Conservation (phyloP, 2,113 vertebrate genomes). For the Poeciliopsis turrubarensis region DNA sequence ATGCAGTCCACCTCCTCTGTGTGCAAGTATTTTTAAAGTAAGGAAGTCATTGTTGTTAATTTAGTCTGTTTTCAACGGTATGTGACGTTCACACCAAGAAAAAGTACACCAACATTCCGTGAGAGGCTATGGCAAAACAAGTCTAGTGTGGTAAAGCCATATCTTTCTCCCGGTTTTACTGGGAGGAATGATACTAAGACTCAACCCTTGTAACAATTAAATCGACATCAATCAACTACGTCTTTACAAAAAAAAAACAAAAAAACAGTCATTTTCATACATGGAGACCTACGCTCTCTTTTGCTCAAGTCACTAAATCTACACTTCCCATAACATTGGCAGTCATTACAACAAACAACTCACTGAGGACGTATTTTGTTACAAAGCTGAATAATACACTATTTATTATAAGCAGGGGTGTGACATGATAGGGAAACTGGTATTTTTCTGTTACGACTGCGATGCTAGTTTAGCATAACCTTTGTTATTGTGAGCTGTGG, state of each 20-base stretch:
- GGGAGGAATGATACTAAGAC: background rate
- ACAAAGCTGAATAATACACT: too few species aligned
- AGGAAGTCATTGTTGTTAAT: background rate
- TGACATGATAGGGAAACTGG: constrained; percentile 12
- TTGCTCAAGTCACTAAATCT: background rate
- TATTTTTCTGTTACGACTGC: constrained; percentile 31
- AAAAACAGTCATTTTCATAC: constrained; percentile 33
- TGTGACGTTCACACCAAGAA: background rate
- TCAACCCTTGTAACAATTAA: background rate
- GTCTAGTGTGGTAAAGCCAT: background rate
- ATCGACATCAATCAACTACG: constrained; percentile 24
- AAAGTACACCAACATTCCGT: background rate
- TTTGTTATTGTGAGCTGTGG: constrained; percentile 72
- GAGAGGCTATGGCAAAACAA: background rate
- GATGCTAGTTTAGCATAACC: constrained; percentile 54
- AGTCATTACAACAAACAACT: background rate
- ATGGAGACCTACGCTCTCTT: constrained; percentile 20
- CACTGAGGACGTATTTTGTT: rapidly evolving
- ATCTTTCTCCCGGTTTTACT: background rate
- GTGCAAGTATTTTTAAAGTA: background rate
- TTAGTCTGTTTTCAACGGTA: background rate
- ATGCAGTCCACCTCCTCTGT: background rate
- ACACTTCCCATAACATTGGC: background rate
- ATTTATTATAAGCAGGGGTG: background rate
- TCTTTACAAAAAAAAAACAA: constrained; percentile 14